Evolutionary conservation across 2,113 vertebrate species (phyloP).

Genomic region (Raja brachyura): DNA sequence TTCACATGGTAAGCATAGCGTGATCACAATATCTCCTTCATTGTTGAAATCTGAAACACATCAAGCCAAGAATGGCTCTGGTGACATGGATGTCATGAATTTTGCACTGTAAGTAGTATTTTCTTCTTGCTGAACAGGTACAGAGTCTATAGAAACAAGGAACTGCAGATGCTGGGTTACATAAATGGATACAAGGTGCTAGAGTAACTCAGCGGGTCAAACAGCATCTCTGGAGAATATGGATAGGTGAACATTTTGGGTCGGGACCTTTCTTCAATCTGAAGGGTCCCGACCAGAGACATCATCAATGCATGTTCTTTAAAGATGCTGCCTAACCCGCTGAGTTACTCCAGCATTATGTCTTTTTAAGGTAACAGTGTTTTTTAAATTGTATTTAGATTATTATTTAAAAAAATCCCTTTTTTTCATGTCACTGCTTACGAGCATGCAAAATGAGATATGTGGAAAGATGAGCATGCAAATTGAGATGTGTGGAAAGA

Average conservation of each 20-base stretch:
- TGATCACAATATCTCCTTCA: neutral
- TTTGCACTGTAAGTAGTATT: neutral
- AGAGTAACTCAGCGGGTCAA: no score
- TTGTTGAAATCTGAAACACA: neutral
- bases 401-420: neutral
- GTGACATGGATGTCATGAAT: neutral
- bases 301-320: no score
- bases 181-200: no score
- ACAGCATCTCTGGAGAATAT: no score
- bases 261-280: no score
- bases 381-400: neutral
- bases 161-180: no score
- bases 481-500: neutral
- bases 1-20: neutral
- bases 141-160: neutral
- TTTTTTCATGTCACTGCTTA: neutral
- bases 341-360: no score
- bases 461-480: neutral
- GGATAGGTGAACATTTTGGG: no score
- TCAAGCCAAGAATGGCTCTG: neutral
- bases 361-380: no score
- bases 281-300: no score
- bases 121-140: conserved; percentile 1
- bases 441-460: neutral
- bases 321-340: no score